A percentile compares a stretch with the other conserved stretches of the same genome.
Evolutionary conservation across 2,888 invertebrate species (phyloP).

Genomic region (Agrochola litura): DNA sequence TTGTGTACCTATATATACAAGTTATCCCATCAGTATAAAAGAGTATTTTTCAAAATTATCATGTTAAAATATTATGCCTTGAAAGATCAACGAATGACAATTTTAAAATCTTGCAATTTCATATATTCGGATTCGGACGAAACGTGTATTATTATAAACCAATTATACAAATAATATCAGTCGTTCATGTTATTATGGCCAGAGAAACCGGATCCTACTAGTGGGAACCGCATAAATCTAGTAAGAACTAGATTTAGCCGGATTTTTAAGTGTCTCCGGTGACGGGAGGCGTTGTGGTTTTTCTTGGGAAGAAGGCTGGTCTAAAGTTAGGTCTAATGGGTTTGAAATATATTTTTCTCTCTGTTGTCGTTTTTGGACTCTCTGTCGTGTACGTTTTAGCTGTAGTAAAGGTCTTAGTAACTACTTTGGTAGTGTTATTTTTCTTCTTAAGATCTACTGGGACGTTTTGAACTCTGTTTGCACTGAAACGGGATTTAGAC

Average conservation of each 20-base stretch:
- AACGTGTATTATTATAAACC: slow-evolving; percentile 48
- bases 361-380: slow-evolving; percentile 82
- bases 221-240: slow-evolving; percentile 65
- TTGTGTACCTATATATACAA: slow-evolving; percentile 78
- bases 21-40: slow-evolving; percentile 54
- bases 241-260: slow-evolving; percentile 51
- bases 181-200: slow-evolving; percentile 79
- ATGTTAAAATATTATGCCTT: slow-evolving; percentile 46
- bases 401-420: slow-evolving; percentile 79
- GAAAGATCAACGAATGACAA: slow-evolving; percentile 54
- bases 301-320: slow-evolving; percentile 85
- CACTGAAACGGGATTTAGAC: slow-evolving; percentile 81
- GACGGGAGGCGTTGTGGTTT: slow-evolving; percentile 78
- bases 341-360: slow-evolving; percentile 82
- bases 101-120: slow-evolving; percentile 46
- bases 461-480: slow-evolving; percentile 83
- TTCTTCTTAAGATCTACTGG: slow-evolving; percentile 85
- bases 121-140: slow-evolving; percentile 73
- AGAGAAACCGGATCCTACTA: slow-evolving; percentile 75
- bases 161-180: slow-evolving; percentile 73
- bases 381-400: slow-evolving; percentile 81
- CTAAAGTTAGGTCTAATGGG: slow-evolving; percentile 83
- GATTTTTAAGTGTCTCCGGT: slow-evolving; percentile 69
- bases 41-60: slow-evolving; percentile 55
- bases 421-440: slow-evolving; percentile 72